These are phyloP conservation scores for Scaeva pyrastri DNA, from an alignment of 2,888 invertebrate species.

Conservation along the genomic window DNA sequence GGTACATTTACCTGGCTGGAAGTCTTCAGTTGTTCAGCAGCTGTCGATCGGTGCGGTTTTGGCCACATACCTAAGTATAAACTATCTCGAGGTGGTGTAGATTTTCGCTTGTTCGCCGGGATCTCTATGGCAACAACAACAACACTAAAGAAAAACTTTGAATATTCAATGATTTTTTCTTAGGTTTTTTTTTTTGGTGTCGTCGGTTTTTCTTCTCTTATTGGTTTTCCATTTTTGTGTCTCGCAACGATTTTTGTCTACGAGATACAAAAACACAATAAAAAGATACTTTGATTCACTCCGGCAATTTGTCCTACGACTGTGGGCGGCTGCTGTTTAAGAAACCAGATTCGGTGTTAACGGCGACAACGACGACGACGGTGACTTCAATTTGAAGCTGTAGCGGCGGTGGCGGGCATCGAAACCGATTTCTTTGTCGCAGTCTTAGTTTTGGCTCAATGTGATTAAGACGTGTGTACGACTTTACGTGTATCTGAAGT, in stretches of 20 bases:
- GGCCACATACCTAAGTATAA: slow-evolving; percentile 16
- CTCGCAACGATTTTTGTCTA: slow-evolving; percentile 17
- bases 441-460: slow-evolving; percentile 47
- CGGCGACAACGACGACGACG: too few species aligned
- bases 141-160: slow-evolving; percentile 16
- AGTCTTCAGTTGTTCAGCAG: slow-evolving; percentile 71
- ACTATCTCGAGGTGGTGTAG: slow-evolving; percentile 22
- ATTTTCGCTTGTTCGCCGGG: slow-evolving; percentile 36
- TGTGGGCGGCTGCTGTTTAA: slow-evolving; percentile 24
- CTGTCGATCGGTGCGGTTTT: slow-evolving; percentile 70
- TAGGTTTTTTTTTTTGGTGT: slow-evolving; percentile 9
- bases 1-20: slow-evolving; percentile 73
- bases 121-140: not conserved
- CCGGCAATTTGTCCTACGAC: not conserved
- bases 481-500: slow-evolving; percentile 42
- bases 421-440: slow-evolving; percentile 25
- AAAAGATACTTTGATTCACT: slow-evolving; percentile 35
- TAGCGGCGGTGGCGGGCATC: too few species aligned
- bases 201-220: slow-evolving; percentile 4
- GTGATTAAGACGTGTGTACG: slow-evolving; percentile 61
- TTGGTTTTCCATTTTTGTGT: not conserved
- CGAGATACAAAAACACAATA: not conserved
- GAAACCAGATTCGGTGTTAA: slow-evolving; percentile 31
- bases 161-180: slow-evolving; percentile 50
- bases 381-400: too few species aligned